A percentile compares a stretch with the other conserved stretches of the same genome.
Evolutionary conservation across 2,888 invertebrate species (phyloP).

Genomic region (Boloria selene): DNA sequence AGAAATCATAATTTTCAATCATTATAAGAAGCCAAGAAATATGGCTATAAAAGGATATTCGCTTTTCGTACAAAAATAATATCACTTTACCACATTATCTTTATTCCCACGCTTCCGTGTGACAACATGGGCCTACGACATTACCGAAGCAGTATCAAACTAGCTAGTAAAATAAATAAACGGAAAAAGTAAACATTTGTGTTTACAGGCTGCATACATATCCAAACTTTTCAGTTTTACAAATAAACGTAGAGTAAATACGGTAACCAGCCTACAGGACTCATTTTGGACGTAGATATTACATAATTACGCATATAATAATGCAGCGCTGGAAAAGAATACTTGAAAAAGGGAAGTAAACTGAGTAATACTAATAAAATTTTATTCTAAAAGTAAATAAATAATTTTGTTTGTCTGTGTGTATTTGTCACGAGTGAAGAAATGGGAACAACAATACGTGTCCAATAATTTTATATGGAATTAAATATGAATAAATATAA

Average conservation of each 20-base stretch:
- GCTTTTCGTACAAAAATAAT: constrained; percentile 36
- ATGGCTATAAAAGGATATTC: constrained; percentile 1
- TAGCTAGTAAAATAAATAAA: constrained; percentile 18
- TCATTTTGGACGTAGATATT: neutral
- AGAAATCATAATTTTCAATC: too few species aligned
- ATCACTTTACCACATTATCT: constrained; percentile 44
- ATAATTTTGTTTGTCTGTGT: too few species aligned
- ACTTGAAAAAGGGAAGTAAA: too few species aligned
- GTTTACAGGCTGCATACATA: constrained; percentile 2
- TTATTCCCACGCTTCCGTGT: constrained; percentile 50
- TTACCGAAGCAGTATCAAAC: constrained; percentile 12
- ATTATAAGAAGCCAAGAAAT: neutral
- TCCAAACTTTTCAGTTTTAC: constrained; percentile 11
- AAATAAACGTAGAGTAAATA: constrained; percentile 15
- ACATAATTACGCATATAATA: constrained; percentile 4
- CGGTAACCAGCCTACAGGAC: constrained; percentile 3
- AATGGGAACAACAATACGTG: too few species aligned
- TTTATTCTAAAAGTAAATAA: too few species aligned
- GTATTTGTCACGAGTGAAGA: too few species aligned
- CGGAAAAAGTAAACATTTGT: constrained; percentile 6
- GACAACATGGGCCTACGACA: constrained; percentile 35
- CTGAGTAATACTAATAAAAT: too few species aligned
- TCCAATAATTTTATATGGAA: too few species aligned
- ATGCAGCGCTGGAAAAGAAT: too few species aligned
- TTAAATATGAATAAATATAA: too few species aligned